Evolutionary conservation across 2,797 vertebrate genomes (phyloP).

Genomic region (Eidolon dupreanum): DNA sequence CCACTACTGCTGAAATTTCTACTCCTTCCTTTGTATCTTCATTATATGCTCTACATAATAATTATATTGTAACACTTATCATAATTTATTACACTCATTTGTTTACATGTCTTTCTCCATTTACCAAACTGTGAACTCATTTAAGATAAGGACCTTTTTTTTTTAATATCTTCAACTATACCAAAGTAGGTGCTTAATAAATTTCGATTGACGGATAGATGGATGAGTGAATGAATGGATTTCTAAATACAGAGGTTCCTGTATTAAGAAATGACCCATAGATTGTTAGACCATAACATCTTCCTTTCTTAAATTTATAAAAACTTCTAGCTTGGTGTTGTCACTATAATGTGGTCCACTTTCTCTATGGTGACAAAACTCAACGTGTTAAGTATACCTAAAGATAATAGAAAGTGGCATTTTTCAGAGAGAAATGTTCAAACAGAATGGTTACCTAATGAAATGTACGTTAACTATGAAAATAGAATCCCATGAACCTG

Average conservation of each 20-base stretch:
- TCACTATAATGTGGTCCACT: not conserved
- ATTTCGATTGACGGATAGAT: not conserved
- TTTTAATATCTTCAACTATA: not conserved
- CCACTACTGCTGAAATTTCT: not conserved
- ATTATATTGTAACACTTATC: not conserved
- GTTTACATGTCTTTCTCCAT: not conserved
- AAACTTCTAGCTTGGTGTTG: not conserved
- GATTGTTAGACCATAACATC: not conserved
- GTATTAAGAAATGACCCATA: not conserved
- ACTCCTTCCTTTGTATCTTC: not conserved
- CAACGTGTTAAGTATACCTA: not conserved
- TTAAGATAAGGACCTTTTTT: not conserved
- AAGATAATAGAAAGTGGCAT: not conserved
- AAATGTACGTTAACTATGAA: not conserved
- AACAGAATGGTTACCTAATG: fast-evolving
- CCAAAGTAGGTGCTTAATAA: not conserved
- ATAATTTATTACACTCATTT: not conserved
- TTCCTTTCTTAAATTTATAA: not conserved
- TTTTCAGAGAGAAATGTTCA: not conserved
- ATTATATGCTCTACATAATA: not conserved
- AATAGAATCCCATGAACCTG: not conserved
- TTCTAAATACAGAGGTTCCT: not conserved
- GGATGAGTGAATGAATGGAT: not conserved
- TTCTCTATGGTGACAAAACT: not conserved
- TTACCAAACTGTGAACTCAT: not conserved